phyloP scores from a whole-genome alignment of 2,797 vertebrate species.

The Tenualosa ilisha region DNA sequence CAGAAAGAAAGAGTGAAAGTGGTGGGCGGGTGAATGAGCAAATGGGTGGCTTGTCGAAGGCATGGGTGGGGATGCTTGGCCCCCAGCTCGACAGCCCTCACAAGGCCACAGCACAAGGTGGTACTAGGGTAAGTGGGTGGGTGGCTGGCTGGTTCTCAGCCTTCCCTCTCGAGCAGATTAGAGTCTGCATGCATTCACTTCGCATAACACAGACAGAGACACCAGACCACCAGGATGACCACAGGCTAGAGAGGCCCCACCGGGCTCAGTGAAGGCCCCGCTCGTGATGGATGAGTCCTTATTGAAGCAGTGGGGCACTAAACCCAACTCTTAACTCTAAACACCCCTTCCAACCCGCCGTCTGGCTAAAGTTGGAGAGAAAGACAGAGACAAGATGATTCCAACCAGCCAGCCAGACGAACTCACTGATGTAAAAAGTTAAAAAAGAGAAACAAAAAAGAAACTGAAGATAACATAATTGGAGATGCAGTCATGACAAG shows the following conservation, averaged over 20 bases:
- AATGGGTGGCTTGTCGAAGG: background rate
- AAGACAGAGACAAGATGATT: background rate
- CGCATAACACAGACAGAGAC: background rate
- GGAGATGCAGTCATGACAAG: slow-evolving; percentile 6
- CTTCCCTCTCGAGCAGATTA: background rate
- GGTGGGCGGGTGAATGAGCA: background rate
- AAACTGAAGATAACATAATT: slow-evolving; percentile 14
- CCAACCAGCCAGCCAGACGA: background rate
- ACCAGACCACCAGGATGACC: background rate
- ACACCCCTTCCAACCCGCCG: background rate
- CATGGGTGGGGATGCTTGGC: background rate
- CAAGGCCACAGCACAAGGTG: background rate
- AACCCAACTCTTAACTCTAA: slow-evolving; percentile 2
- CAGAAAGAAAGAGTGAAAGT: background rate
- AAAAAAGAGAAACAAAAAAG: background rate
- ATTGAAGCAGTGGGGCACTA: background rate
- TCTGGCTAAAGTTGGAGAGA: background rate
- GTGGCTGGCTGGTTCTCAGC: background rate
- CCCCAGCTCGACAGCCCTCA: background rate
- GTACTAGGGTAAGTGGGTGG: background rate
- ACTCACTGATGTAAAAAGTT: background rate
- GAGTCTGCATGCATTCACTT: background rate
- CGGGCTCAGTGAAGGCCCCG: background rate
- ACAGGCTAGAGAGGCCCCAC: background rate
- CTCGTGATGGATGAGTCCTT: background rate